phyloP scores from a whole-genome alignment of 2,113 vertebrate species.

The Centrocercus urophasianus region DNA sequence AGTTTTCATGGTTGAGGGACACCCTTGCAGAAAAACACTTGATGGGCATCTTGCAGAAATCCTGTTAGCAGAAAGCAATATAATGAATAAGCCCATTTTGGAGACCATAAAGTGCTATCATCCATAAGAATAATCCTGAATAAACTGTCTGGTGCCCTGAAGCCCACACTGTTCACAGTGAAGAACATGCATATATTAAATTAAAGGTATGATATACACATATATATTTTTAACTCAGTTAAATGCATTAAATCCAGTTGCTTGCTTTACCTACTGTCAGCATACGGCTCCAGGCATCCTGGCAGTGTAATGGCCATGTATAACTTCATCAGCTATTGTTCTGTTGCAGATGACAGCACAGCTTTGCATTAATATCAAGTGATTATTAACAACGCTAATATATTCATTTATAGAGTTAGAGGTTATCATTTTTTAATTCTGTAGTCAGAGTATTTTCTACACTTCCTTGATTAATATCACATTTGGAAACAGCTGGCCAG shows the following conservation, averaged over 20 bases:
- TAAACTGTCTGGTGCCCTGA: slow-evolving; percentile 52
- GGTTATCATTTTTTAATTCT: not conserved
- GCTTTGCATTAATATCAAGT: not conserved
- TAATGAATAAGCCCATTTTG: slow-evolving; percentile 42
- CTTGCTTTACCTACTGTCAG: slow-evolving; percentile 58
- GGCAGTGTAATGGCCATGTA: slow-evolving; percentile 37
- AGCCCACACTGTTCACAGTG: slow-evolving; percentile 57
- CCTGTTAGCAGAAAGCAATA: slow-evolving; percentile 47
- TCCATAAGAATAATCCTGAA: slow-evolving; percentile 47
- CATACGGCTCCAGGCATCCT: slow-evolving; percentile 59
- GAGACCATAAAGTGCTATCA: slow-evolving; percentile 37
- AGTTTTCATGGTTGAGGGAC: not conserved
- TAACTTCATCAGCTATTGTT: not conserved
- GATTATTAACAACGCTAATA: slow-evolving; percentile 9
- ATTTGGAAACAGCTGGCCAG: not conserved
- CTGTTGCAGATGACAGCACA: slow-evolving; percentile 33
- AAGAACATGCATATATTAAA: slow-evolving; percentile 72
- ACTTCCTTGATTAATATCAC: not conserved
- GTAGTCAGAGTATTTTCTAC: not conserved
- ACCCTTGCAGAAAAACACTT: not conserved
- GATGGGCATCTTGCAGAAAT: slow-evolving; percentile 34
- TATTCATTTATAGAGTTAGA: not conserved
- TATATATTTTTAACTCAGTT: not conserved
- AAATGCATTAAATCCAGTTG: slow-evolving; percentile 69
- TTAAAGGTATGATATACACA: slow-evolving; percentile 65